These are phyloP conservation scores for Aplysia californica DNA, from an alignment of 1,140 invertebrate genomes.

Conservation along the genomic window DNA sequence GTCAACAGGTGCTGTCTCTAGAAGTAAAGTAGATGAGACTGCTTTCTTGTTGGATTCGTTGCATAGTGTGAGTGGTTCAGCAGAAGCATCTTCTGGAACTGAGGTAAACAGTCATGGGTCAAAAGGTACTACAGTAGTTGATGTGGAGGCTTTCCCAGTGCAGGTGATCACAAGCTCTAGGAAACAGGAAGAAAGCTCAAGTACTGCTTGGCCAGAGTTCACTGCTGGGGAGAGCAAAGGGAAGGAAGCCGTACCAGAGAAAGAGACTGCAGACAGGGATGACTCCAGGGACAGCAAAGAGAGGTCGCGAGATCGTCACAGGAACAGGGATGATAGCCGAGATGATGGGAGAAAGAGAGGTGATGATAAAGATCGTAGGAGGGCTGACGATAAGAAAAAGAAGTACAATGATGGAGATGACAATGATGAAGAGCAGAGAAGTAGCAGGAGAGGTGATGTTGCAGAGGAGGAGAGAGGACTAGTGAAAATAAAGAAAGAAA, in stretches of 20 bases:
- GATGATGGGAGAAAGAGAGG: slow-evolving; percentile 29
- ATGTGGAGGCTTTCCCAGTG: slow-evolving; percentile 29
- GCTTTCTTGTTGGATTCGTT: no score
- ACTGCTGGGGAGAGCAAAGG: slow-evolving; percentile 3
- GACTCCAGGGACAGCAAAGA: slow-evolving; percentile 12
- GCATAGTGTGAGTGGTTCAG: background rate
- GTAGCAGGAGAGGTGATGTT: slow-evolving; percentile 13
- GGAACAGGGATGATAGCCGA: slow-evolving; percentile 19
- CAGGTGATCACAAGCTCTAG: slow-evolving; percentile 31
- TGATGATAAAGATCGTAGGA: slow-evolving; percentile 12
- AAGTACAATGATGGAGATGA: background rate
- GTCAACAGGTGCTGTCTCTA: no score
- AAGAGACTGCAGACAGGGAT: slow-evolving; percentile 6
- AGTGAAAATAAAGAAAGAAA: slow-evolving; percentile 18
- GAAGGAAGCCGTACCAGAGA: no score
- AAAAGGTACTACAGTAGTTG: no score
- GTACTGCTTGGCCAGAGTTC: slow-evolving; percentile 7
- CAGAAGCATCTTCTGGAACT: background rate
- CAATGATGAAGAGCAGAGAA: slow-evolving; percentile 5
- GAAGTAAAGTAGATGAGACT: no score
- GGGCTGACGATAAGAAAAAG: background rate
- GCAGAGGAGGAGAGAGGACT: background rate
- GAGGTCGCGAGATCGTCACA: slow-evolving; percentile 29
- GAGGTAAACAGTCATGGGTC: no score
- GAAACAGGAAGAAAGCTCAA: slow-evolving; percentile 12